These are phyloP conservation scores for Eidolon dupreanum DNA, from an alignment of 2,797 vertebrate genomes.

Conservation along the genomic window DNA sequence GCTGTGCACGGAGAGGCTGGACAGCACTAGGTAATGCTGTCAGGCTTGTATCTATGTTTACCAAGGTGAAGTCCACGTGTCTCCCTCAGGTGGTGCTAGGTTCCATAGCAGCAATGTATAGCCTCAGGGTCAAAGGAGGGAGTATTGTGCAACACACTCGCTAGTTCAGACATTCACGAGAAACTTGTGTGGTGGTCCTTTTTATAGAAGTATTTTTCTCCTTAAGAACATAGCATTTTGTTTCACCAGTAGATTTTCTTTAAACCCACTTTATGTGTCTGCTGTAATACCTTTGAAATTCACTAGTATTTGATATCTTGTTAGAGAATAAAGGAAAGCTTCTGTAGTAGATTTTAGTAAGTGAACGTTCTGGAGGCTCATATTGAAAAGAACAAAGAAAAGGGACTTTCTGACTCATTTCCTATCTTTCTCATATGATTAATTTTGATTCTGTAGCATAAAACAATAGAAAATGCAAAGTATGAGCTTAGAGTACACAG, in stretches of 20 bases:
- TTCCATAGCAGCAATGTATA: not conserved
- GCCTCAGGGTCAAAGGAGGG: not conserved
- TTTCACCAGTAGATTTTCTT: not conserved
- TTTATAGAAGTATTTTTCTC: not conserved
- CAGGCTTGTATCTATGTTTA: not conserved
- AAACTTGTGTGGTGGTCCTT: not conserved
- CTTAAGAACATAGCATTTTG: not conserved
- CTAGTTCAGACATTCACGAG: not conserved
- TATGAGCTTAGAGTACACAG: not conserved
- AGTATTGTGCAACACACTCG: not conserved
- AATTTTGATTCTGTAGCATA: conserved; percentile 24
- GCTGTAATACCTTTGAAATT: conserved; percentile 18
- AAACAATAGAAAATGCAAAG: not conserved
- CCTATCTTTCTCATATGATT: not conserved
- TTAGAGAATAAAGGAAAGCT: conserved; percentile 4
- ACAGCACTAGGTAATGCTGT: not conserved
- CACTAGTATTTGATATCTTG: not conserved
- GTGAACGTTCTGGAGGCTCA: not conserved
- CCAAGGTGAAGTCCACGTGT: not conserved
- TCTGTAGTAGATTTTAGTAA: conserved; percentile 1
- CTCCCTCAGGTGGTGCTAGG: not conserved
- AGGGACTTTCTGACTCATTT: not conserved
- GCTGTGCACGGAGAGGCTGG: not conserved
- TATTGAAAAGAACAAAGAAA: not conserved
- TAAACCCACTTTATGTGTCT: not conserved